phyloP scores from a whole-genome alignment of 2,113 vertebrate species.

The Pardalotus punctatus region DNA sequence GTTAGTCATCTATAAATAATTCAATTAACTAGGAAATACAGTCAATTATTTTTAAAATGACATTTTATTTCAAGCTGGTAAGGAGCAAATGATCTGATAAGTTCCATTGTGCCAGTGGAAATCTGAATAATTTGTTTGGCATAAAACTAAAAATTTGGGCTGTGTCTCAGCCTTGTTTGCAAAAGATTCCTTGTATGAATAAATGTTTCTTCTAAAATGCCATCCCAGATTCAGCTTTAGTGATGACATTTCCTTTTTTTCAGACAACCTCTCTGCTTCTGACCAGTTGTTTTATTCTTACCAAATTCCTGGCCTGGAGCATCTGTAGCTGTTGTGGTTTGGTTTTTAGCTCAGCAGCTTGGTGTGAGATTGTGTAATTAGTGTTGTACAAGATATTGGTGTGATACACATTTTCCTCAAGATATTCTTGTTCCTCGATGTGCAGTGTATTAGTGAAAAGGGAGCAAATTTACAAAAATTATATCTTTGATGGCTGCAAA shows the following conservation, averaged over 20 bases:
- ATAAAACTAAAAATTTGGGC: background rate
- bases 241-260: background rate
- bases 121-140: background rate
- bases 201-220: background rate
- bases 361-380: background rate
- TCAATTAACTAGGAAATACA: background rate
- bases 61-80: background rate
- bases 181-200: background rate
- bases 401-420: background rate
- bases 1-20: background rate
- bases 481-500: background rate
- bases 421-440: background rate
- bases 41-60: background rate
- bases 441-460: background rate
- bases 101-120: background rate
- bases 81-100: background rate
- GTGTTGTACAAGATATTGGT: background rate
- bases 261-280: background rate
- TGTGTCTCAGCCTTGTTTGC: background rate
- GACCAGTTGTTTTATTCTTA: background rate
- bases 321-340: background rate
- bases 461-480: background rate
- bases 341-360: background rate
- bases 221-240: background rate
- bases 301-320: background rate